These are phyloP conservation scores for Etheostoma cragini DNA, from an alignment of 2,113 vertebrate genomes.

Conservation along the genomic window DNA sequence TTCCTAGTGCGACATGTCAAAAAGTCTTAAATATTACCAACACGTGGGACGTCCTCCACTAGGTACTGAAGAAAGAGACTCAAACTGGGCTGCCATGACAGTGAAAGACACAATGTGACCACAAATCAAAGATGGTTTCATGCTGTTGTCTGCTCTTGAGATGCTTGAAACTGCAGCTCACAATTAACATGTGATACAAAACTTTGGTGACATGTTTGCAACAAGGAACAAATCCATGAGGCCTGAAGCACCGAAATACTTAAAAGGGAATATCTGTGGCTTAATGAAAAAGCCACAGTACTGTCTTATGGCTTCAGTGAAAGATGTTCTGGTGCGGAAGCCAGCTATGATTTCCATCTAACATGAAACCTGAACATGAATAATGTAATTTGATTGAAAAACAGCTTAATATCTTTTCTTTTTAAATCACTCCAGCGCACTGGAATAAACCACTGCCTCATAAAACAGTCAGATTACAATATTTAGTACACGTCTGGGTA, in stretches of 20 bases:
- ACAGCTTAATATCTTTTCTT: neutral
- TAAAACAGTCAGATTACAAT: slow-evolving; percentile 34
- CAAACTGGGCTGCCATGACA: slow-evolving; percentile 13
- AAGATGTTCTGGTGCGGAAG: neutral
- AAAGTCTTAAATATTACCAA: neutral
- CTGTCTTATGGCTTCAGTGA: neutral
- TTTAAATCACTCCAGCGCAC: neutral
- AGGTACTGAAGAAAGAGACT: neutral
- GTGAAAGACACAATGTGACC: slow-evolving; percentile 3
- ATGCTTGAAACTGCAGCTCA: slow-evolving; percentile 10
- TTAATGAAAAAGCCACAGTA: neutral
- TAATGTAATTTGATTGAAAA: slow-evolving; percentile 8
- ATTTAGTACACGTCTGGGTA: slow-evolving; percentile 26
- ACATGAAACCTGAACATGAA: neutral
- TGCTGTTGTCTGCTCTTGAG: neutral
- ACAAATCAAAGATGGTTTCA: slow-evolving; percentile 10
- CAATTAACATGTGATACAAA: neutral
- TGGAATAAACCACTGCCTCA: slow-evolving; percentile 4
- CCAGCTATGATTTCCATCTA: slow-evolving; percentile 5
- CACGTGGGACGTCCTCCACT: neutral
- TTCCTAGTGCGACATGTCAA: neutral
- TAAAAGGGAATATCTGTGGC: neutral
- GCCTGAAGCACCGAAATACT: neutral
- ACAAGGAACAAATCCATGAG: slow-evolving; percentile 4
- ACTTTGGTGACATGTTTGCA: neutral